Percentiles rank a stretch among this genome's conserved stretches.
These are phyloP conservation scores for Temnothorax curvispinosus DNA, from an alignment of 1,140 invertebrate species.

Conservation along the genomic window DNA sequence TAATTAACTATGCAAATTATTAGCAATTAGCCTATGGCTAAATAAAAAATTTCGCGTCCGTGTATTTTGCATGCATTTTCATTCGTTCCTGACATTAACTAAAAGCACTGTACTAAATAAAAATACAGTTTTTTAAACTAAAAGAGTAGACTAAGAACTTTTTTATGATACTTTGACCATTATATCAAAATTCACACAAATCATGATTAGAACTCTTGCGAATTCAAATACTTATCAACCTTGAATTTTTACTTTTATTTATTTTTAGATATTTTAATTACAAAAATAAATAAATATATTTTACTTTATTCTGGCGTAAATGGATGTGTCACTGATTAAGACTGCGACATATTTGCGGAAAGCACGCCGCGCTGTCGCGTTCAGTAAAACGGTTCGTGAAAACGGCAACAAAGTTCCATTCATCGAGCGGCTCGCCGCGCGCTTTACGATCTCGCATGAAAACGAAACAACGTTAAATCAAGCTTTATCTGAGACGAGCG, in stretches of 20 bases:
- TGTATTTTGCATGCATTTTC: not conserved
- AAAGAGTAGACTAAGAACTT: not conserved
- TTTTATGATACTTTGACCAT: not conserved
- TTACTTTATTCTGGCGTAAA: not conserved
- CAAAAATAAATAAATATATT: not conserved
- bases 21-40: not conserved
- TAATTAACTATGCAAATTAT: conserved; percentile 22
- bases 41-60: not conserved
- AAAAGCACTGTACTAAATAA: not conserved
- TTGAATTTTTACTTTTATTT: not conserved
- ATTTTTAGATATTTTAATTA: not conserved
- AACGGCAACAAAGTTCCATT: conserved; percentile 27
- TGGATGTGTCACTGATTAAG: not conserved
- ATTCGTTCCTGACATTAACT: not conserved
- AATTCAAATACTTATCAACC: not conserved
- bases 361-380: not conserved
- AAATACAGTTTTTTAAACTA: not conserved
- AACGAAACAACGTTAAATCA: conserved; percentile 53
- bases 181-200: not conserved
- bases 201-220: not conserved
- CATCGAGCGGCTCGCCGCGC: conserved; percentile 16
- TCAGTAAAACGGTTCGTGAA: not conserved
- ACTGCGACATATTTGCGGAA: not conserved
- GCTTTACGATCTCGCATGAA: conserved; percentile 47
- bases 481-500: conserved; percentile 47